These are phyloP conservation scores for Xiphydria camelus DNA, from an alignment of 2,888 invertebrate species.

Conservation along the genomic window DNA sequence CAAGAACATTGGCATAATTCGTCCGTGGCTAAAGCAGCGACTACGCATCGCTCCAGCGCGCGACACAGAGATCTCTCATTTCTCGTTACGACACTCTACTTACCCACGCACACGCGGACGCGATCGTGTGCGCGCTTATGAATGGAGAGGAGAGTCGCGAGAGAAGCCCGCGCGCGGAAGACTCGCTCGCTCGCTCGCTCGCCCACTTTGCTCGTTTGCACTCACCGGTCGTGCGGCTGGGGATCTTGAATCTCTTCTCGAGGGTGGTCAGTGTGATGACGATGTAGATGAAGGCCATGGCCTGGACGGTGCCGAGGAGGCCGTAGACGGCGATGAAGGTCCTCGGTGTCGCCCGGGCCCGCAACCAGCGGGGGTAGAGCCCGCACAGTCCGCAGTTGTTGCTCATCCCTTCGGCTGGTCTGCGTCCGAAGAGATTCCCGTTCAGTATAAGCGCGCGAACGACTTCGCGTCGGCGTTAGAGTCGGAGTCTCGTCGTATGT, in stretches of 20 bases:
- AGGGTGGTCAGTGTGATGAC: constrained; percentile 68
- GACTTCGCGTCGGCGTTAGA: not conserved
- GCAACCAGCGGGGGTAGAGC: constrained; percentile 65
- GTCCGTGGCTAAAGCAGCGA: not conserved
- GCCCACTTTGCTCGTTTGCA: no score
- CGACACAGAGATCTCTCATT: constrained; percentile 39
- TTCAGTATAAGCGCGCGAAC: no score
- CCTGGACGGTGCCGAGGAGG: constrained; percentile 67
- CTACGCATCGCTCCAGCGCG: constrained; percentile 1
- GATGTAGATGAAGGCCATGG: constrained; percentile 69
- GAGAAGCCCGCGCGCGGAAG: no score
- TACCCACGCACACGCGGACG: constrained; percentile 23
- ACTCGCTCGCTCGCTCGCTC: no score
- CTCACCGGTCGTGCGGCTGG: constrained; percentile 69
- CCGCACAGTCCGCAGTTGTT: constrained; percentile 61
- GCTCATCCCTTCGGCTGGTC: constrained; percentile 16
- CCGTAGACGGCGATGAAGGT: constrained; percentile 67
- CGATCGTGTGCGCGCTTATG: constrained; percentile 9
- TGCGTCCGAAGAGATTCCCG: constrained; percentile 4
- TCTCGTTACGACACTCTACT: constrained; percentile 37
- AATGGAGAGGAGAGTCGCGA: no score
- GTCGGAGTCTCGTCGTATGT: no score
- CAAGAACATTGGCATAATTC: not conserved
- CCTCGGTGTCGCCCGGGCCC: constrained; percentile 63
- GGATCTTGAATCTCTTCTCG: constrained; percentile 71